Base-by-base conservation (phyloP, 2,888 invertebrate species). In the Thalpophila matura region DNA sequence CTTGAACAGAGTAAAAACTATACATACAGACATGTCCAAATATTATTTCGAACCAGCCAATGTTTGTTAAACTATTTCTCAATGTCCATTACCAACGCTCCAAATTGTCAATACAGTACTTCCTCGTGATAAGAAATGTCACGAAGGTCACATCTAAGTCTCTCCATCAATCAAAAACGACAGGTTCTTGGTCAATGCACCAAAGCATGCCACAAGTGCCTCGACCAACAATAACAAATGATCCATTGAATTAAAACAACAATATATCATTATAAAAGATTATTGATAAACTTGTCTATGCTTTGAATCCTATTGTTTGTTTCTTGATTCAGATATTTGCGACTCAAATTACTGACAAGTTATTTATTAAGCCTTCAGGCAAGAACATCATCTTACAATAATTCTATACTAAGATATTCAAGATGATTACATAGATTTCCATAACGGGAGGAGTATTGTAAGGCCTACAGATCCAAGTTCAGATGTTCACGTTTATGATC, bases 221-320 rank as follows among this genome's bases (percentile, higher is more conserved):
- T 42, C 50, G 71, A 56, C 49, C 45, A 78, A 56, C 66, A 58
- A 68, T 53, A 63, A 43, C 62, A 73, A 80, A 73, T 70, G 67
- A 73, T 56, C 71, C 68, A 82, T 82, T 82, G 82, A 81, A 81
- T 84, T 70, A 75, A 29, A 66, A 57, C 50, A 80, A 83, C 82
- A 81, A 84, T 84, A 74, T 80, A 82, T 84, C 84, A 83, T 82
- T 78, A 80, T 51, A 71, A 60, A 62, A 76, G 82, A 84, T 82
- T 67, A 57, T 51, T 68, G 84, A 84, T 84, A 80, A 77, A 77
- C 64, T 29, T 54, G 64, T 40, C 60, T 57, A 65, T 57, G 77
- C 65, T 75, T 62, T 54, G 42, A 61, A 43, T 71, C 26, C 74
- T 64, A 83, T 82, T 83, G 80, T 83, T 76, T 68, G 50, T 56